Evolutionary conservation across 2,797 vertebrate genomes (phyloP), one percentile per base, ranked within the genome.

Genomic region (Syndactyla subalaris): DNA sequence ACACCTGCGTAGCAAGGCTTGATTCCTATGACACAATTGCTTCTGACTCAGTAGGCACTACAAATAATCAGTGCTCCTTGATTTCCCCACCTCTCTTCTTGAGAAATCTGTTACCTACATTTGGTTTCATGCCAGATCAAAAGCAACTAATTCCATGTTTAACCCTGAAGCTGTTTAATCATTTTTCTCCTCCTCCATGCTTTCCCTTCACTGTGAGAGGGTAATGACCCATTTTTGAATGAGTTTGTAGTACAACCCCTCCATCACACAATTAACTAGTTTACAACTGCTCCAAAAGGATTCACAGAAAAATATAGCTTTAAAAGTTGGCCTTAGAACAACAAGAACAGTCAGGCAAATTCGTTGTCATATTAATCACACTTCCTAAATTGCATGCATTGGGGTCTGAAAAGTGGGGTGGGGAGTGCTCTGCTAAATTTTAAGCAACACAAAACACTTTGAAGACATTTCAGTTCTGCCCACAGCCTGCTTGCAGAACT

Each of bases 41-140:
- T 93, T 88, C 74, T 93, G 59, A 79, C 78, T 89, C 92, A 54
- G 59, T 74, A 91, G 80, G 54, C 36, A 58, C 67, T 59, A 74
- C 80, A 89, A 94, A 87, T 85, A 89, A 91, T 74, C 85, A 92
- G 68, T 12, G 52, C 67, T 89, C 57, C 74, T 75, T 79, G 51
- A 94, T 80, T 94, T 91, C 49, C 52, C 23, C 81, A 73, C 52
- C 26, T 79, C 38, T 85, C 38, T 84, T 82, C 57, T 19, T 0
- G 2, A 77, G 57, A 90, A 94, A 92, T 38, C 29, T 57, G 41
- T 74, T 82, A 74, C 67, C 76, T 92, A 5, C 62, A 6, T 59
- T 81, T 91, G 89, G 34, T 34, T 92, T 89, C 74, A 92, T 68
- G 55, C 70, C 67, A 82, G 48, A 70, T 81, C 66, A 82, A 87